Percentiles rank a stretch among this genome's conserved stretches.
phyloP scores from a whole-genome alignment of 1,140 invertebrate genomes.

The Metaphire vulgaris region DNA sequence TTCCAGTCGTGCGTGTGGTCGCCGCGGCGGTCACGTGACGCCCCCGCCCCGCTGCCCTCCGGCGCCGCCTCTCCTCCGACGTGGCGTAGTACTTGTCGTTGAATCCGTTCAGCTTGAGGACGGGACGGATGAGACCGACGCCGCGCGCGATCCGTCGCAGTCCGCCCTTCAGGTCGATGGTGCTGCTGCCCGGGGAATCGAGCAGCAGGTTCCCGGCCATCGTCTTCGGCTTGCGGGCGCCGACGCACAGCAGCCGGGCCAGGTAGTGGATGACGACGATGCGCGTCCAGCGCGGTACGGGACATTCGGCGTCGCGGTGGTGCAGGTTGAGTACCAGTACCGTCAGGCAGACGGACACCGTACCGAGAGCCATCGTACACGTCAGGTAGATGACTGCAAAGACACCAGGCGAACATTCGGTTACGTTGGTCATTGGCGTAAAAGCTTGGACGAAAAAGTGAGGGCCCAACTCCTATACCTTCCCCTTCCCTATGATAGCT shows the following conservation, averaged over 20 bases:
- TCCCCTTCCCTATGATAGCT: too few species aligned
- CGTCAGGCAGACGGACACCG: slow-evolving; percentile 95
- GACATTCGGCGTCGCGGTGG: slow-evolving; percentile 62
- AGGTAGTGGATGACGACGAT: slow-evolving; percentile 15
- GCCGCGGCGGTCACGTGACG: too few species aligned
- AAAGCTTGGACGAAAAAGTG: too few species aligned
- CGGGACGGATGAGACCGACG: slow-evolving; percentile 13
- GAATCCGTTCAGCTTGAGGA: background rate
- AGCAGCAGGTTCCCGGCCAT: too few species aligned
- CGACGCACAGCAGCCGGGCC: slow-evolving; percentile 14
- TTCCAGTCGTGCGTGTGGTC: slow-evolving; percentile 22
- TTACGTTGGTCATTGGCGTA: too few species aligned
- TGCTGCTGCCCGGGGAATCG: background rate
- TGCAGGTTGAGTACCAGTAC: slow-evolving; percentile 99
- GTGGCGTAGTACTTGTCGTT: too few species aligned
- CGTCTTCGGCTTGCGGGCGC: slow-evolving; percentile 17
- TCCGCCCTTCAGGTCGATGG: slow-evolving; percentile 13
- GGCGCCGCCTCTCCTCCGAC: too few species aligned
- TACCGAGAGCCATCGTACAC: slow-evolving; percentile 99
- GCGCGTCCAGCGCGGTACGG: slow-evolving; percentile 17
- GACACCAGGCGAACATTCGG: too few species aligned
- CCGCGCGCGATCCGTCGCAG: slow-evolving; percentile 11
- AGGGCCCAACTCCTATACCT: too few species aligned
- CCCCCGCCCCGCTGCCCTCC: too few species aligned
- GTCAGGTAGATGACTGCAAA: slow-evolving; percentile 93